phyloP scores from a whole-genome alignment of 2,113 vertebrate species.

The Ptilonorhynchus violaceus region DNA sequence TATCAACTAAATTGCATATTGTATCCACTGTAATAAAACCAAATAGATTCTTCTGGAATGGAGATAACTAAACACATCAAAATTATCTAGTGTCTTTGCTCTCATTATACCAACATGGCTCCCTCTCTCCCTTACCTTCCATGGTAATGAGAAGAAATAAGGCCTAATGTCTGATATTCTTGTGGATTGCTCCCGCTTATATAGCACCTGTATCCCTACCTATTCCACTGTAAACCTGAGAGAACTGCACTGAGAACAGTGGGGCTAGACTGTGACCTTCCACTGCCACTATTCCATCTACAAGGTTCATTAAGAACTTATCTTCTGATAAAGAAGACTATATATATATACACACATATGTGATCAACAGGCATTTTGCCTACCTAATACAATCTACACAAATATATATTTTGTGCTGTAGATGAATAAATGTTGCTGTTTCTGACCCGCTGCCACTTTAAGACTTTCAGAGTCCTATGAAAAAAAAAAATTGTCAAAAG shows the following conservation, averaged over 20 bases:
- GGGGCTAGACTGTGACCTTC: neutral
- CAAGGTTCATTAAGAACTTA: neutral
- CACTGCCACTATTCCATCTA: neutral
- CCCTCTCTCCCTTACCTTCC: too few species aligned
- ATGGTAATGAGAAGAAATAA: neutral
- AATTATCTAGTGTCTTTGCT: neutral
- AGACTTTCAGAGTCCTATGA: neutral
- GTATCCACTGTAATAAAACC: neutral
- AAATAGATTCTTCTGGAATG: neutral
- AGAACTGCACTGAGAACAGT: neutral
- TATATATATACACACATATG: neutral
- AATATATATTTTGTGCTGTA: neutral
- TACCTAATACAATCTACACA: neutral
- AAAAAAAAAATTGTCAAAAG: neutral
- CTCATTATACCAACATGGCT: neutral
- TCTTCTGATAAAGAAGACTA: neutral
- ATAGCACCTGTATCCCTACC: neutral
- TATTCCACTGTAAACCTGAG: neutral
- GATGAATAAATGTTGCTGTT: neutral
- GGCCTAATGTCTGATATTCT: neutral
- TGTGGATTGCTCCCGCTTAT: neutral
- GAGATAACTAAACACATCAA: neutral
- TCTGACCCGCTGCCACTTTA: neutral
- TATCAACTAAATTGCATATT: neutral
- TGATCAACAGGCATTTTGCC: neutral